Conservation (phyloP, 2,113 vertebrate species). For the Rhipidura dahli region DNA sequence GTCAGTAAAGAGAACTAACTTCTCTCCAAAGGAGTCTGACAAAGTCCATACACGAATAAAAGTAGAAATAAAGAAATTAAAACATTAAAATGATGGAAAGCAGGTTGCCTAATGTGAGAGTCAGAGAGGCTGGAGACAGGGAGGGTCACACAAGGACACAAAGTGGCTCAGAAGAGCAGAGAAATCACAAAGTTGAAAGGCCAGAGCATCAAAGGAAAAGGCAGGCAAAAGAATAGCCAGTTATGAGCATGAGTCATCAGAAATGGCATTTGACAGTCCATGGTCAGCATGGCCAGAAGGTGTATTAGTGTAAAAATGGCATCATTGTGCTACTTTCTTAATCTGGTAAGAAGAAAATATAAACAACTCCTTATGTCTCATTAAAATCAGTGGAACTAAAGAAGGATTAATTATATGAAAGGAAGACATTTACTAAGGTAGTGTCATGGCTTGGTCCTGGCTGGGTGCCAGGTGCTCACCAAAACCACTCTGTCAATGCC, state of each 20-base stretch:
- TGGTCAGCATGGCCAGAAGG: not conserved
- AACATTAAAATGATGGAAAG: not conserved
- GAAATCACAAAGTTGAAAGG: not conserved
- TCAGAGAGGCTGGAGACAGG: not conserved
- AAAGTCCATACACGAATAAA: not conserved
- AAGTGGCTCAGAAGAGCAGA: not conserved
- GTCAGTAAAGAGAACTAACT: not conserved
- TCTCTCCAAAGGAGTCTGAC: not conserved
- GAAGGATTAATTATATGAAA: not conserved
- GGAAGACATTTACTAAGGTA: not conserved
- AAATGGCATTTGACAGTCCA: not conserved
- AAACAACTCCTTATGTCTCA: not conserved
- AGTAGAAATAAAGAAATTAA: not conserved
- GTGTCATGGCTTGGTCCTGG: not conserved
- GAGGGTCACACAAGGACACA: not conserved
- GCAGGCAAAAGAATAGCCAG: not conserved
- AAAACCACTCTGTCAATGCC: not conserved
- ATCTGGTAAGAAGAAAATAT: not conserved
- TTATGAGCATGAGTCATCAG: not conserved
- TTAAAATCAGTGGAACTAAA: not conserved
- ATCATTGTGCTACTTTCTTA: not conserved
- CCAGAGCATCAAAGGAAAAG: not conserved
- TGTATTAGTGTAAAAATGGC: not conserved
- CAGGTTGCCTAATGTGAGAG: not conserved
- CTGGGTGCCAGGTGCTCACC: not conserved